Base-by-base conservation (phyloP, 2,888 invertebrate genomes). In the Sphecodes monilicornis region DNA sequence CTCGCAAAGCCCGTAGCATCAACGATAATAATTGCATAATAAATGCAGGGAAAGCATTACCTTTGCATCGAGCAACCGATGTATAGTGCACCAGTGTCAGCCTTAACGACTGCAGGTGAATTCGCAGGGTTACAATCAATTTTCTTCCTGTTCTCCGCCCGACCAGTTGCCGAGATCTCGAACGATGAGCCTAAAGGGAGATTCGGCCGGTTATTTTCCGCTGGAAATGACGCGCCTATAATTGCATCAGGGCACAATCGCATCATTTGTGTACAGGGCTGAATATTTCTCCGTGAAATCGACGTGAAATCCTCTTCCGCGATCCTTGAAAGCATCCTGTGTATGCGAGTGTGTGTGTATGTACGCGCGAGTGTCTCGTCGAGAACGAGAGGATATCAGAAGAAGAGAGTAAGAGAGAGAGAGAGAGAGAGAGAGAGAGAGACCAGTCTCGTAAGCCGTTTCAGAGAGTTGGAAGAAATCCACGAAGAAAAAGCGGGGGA, bases 381-480 rank as follows among this genome's bases (percentile, higher is more conserved):
- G n/a, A 66, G 46, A 71, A 74, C 32, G 18, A 18, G 74, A 60
- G 46, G 81, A 79, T 82, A 39, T 22, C 22, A 11, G 66, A 68
- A 73, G 78, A 54, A 78, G 76, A 84, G 46, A 74, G 66, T 78
- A 64, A 26, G 39, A 29, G 64, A 73, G 26, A 69, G 54, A 80
- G 76, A 85, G 43, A 73, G 64, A 80, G 66, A 29, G 36, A 26
- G 64, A 68, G 39, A 69, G 84, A 70, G 82, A 76, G 86, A 74
- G 79, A 43, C 32, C 22, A 39, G 85, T 79, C 72, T 76, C 75
- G 86, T 89, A 89, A 89, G 86, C 84, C 87, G 84, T 90, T 90
- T 84, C 89, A 85, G 88, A 83, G 80, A 88, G 86, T 88, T 89
- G 89, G 87, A 88, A 88, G 85, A 86, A 85, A 86, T 89, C 86